phyloP scores from a whole-genome alignment of 2,797 vertebrate genomes.

The Nyctibius grandis region DNA sequence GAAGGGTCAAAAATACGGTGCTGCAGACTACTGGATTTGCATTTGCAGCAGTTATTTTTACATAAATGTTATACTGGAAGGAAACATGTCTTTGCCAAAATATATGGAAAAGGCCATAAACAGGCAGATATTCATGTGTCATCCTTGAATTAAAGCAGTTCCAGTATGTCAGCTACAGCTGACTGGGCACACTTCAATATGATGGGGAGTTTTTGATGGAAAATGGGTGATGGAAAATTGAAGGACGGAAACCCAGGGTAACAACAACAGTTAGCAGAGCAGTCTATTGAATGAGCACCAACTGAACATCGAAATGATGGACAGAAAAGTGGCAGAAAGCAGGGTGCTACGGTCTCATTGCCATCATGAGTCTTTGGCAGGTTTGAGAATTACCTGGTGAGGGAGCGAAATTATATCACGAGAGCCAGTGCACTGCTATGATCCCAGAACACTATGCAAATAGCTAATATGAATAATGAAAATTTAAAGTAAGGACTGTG shows the following conservation, averaged over 20 bases:
- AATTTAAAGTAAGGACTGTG: not conserved
- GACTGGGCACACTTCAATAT: not conserved
- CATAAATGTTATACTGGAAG: not conserved
- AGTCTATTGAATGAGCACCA: not conserved
- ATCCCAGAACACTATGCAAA: not conserved
- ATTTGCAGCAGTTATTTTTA: not conserved
- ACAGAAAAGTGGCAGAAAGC: not conserved
- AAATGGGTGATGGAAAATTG: not conserved
- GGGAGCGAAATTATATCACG: not conserved
- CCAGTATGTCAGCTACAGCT: not conserved
- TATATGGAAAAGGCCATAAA: not conserved
- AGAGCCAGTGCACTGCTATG: not conserved
- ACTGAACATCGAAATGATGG: not conserved
- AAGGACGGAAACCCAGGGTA: not conserved
- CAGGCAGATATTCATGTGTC: not conserved
- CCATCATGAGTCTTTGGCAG: not conserved
- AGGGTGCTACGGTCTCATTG: not conserved
- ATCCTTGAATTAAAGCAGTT: not conserved
- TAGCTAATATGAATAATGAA: not conserved
- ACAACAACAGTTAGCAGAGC: not conserved
- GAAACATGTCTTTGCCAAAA: not conserved
- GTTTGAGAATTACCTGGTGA: not conserved
- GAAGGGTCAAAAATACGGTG: not conserved
- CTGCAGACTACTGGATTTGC: not conserved
- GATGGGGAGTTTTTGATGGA: not conserved